These are phyloP conservation scores for Drosophila saltans DNA, from an alignment of 1,140 invertebrate species.

Conservation along the genomic window DNA sequence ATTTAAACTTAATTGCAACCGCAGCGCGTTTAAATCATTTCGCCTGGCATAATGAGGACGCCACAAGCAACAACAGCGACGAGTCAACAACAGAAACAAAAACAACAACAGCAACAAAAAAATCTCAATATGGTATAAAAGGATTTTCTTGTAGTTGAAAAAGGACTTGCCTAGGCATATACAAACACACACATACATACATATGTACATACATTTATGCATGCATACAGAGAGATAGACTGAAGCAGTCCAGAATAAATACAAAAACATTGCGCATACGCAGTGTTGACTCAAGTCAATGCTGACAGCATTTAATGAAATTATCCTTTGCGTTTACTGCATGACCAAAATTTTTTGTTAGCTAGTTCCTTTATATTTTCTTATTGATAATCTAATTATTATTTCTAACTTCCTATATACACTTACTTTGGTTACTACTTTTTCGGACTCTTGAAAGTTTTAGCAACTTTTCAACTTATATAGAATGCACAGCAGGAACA, in stretches of 20 bases:
- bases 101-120: slow-evolving; percentile 38
- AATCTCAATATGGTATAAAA: slow-evolving; percentile 72
- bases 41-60: slow-evolving; percentile 30
- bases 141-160: slow-evolving; percentile 66
- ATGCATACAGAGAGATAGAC: slow-evolving; percentile 11
- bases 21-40: slow-evolving; percentile 46
- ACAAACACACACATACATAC: slow-evolving; percentile 40
- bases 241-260: slow-evolving; percentile 26
- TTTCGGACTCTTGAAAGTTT: not conserved
- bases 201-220: slow-evolving; percentile 25
- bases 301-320: slow-evolving; percentile 36
- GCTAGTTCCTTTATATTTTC: slow-evolving; percentile 13
- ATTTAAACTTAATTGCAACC: slow-evolving; percentile 60
- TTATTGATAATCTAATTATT: slow-evolving; percentile 25
- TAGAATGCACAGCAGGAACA: slow-evolving; percentile 11
- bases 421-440: not conserved
- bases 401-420: not conserved
- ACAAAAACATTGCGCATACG: slow-evolving; percentile 52
- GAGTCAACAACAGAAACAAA: slow-evolving; percentile 44
- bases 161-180: slow-evolving; percentile 58
- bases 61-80: slow-evolving; percentile 16
- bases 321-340: slow-evolving; percentile 31
- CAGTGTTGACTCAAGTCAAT: slow-evolving; percentile 21
- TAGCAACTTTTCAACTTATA: slow-evolving; percentile 20
- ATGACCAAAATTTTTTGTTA: slow-evolving; percentile 15